phyloP scores from a whole-genome alignment of 1,140 invertebrate species.

The Eupristina koningsbergeri region DNA sequence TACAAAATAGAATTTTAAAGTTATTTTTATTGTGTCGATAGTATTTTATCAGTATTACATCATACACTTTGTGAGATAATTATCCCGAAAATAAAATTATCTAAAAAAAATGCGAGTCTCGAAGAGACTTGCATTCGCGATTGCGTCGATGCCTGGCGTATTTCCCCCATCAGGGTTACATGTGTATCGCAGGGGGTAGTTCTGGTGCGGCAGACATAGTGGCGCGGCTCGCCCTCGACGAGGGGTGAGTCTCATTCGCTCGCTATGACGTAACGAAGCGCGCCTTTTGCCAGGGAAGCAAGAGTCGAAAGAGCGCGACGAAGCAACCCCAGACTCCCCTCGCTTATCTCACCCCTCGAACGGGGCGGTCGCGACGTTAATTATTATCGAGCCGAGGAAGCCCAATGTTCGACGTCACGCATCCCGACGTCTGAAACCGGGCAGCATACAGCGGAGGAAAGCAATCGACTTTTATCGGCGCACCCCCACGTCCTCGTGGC shows the following conservation, averaged over 20 bases:
- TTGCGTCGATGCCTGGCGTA: conserved; percentile 66
- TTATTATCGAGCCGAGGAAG: conserved; percentile 60
- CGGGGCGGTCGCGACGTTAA: neutral
- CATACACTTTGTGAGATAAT: too few species aligned
- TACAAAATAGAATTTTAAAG: too few species aligned
- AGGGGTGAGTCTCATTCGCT: conserved; percentile 40
- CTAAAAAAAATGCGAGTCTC: too few species aligned
- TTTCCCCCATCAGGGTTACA: conserved; percentile 62
- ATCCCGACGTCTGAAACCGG: conserved; percentile 65
- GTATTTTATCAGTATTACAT: too few species aligned
- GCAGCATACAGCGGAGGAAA: conserved; percentile 51
- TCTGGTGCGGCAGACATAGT: neutral
- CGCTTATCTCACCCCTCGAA: neutral
- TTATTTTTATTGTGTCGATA: too few species aligned
- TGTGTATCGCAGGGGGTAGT: conserved; percentile 45
- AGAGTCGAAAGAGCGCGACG: conserved; percentile 11
- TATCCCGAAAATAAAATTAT: too few species aligned
- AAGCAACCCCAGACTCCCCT: neutral
- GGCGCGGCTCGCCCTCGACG: neutral
- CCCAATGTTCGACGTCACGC: conserved; percentile 70
- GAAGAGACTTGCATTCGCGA: conserved; percentile 29
- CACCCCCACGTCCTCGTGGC: neutral
- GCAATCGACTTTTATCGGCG: neutral
- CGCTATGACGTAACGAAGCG: conserved; percentile 69
- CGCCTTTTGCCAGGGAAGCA: conserved; percentile 67